phyloP scores from a whole-genome alignment of 2,113 vertebrate genomes.

The Microcebus murinus region DNA sequence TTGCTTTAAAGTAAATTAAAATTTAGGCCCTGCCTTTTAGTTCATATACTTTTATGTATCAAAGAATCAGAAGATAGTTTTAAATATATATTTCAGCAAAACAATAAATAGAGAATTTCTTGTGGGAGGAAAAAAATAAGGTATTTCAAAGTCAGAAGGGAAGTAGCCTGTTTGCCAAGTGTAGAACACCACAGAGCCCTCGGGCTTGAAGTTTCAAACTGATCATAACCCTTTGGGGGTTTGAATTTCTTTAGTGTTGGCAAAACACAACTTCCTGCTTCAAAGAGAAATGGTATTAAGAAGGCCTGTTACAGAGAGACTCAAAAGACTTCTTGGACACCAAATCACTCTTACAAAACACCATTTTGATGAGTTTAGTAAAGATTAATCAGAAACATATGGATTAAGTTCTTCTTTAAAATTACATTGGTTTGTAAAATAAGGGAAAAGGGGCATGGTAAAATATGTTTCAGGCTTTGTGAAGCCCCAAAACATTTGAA shows the following conservation, averaged over 20 bases:
- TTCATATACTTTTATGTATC: neutral
- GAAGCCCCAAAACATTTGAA: neutral
- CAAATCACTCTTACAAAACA: constrained; percentile 75
- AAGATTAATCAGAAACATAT: constrained; percentile 75
- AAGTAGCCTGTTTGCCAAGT: constrained; percentile 60
- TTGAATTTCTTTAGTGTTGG: constrained; percentile 80
- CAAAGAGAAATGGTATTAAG: constrained; percentile 76
- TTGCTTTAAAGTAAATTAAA: constrained; percentile 37
- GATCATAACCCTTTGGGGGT: constrained; percentile 74
- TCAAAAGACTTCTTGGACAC: constrained; percentile 63
- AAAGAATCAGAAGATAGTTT: constrained; percentile 56
- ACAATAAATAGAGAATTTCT: constrained; percentile 56
- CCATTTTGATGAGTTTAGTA: constrained; percentile 74
- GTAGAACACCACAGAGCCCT: constrained; percentile 62
- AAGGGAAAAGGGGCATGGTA: neutral
- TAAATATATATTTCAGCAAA: constrained; percentile 19
- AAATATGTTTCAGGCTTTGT: constrained; percentile 34
- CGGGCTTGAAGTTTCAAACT: constrained; percentile 70
- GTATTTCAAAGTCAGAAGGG: constrained; percentile 68
- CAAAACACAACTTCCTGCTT: constrained; percentile 79
- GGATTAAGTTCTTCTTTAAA: constrained; percentile 68
- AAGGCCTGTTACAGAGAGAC: constrained; percentile 62
- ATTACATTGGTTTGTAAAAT: constrained; percentile 62
- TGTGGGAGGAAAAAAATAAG: constrained; percentile 58
- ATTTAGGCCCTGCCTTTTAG: neutral